phyloP scores from a whole-genome alignment of 2,113 vertebrate genomes.

The Fregetta grallaria region DNA sequence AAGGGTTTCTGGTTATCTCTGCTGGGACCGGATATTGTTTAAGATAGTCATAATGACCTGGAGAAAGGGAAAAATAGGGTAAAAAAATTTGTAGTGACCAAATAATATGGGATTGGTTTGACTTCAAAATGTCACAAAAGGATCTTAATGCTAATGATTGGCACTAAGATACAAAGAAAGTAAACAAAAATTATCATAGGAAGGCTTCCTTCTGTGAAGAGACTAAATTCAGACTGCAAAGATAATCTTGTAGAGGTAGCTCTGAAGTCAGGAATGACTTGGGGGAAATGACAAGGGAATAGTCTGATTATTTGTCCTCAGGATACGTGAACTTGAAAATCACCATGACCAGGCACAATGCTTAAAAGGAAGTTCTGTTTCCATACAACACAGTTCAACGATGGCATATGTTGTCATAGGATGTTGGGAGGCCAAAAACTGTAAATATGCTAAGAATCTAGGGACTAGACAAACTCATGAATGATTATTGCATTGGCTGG shows the following conservation, averaged over 20 bases:
- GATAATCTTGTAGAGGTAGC: neutral
- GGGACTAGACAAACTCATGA: neutral
- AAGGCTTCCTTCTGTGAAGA: neutral
- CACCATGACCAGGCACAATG: neutral
- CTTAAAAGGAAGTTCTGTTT: neutral
- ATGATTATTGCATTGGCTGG: neutral
- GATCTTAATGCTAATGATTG: neutral
- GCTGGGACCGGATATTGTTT: neutral
- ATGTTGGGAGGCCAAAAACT: neutral
- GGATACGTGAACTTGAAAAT: neutral
- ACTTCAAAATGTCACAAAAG: neutral
- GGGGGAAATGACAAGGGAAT: neutral
- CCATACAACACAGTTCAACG: neutral
- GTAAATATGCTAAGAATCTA: neutral
- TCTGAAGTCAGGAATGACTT: neutral
- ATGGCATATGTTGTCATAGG: neutral
- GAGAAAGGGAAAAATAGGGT: neutral
- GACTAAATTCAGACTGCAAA: neutral
- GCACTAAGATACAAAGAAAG: neutral
- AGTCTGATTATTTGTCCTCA: neutral
- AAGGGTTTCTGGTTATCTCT: neutral
- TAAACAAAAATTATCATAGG: neutral
- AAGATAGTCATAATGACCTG: neutral
- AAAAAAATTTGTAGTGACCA: neutral
- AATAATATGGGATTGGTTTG: neutral